Base-by-base conservation (phyloP, 2,888 invertebrate genomes). In the Scaptomyza flava region DNA sequence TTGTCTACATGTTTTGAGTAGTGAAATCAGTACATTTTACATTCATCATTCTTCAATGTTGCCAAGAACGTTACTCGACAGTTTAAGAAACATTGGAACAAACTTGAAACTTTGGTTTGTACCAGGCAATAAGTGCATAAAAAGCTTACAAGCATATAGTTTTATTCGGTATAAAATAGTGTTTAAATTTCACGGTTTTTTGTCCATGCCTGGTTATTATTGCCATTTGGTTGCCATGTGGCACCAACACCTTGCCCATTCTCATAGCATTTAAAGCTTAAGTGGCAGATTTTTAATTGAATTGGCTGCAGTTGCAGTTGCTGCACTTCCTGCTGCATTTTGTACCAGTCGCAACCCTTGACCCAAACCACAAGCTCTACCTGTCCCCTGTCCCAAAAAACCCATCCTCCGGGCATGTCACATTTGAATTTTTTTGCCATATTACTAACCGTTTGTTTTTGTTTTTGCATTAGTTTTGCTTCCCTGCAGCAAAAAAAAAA, bases 231-330 rank as follows among this genome's bases (percentile, higher is more conserved):
- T 46, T 72, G 52, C 52, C 62, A 72, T 72, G 48, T 51, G 62
- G 53, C 63, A 53, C 33, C 41, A 7, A n/a, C 33, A 38, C 61
- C 20, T 36, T 41, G 17, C 53, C 27, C 45, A 3, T 6, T 14
- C 61, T 20, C 77, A 54, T 33, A 46, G 77, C 66, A 64, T 63
- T 72, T 58, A 47, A 43, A 76, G 89, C 82, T 84, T 86, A 89
- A 89, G 89, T 89, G 85, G 89, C 87, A 86, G 79, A 79, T 87
- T 86, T 86, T 86, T 89, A 86, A 86, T 86, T 89, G 89, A 86
- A 86, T 87, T 86, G 85, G 82, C 78, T 84, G 87, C 86, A 87
- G 82, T 77, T 75, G 87, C 77, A 70, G 59, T 74, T 62, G 60
- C 58, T 72, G 72, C 77, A 76, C 59, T 74, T 60, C 48, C 68